These are phyloP conservation scores for Strigops habroptila DNA, from an alignment of 2,113 vertebrate species.

Conservation along the genomic window DNA sequence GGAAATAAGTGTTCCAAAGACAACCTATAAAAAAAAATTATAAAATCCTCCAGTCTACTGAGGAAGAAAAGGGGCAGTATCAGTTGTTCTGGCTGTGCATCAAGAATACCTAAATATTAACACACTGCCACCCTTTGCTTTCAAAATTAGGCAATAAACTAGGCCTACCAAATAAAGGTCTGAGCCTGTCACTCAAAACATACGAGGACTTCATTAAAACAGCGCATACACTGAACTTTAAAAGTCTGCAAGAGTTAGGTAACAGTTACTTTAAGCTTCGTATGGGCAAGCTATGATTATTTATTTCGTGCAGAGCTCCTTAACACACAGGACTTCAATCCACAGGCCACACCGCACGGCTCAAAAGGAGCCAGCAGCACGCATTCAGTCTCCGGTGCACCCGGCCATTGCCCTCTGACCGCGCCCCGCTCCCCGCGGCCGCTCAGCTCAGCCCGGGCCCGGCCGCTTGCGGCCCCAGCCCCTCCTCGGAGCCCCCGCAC, in stretches of 20 bases:
- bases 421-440: neutral
- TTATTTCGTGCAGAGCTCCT: fast-evolving
- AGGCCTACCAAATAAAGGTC: neutral
- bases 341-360: fast-evolving
- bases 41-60: neutral
- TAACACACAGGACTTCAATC: fast-evolving
- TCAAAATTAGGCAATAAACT: neutral
- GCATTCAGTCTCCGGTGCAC: fast-evolving
- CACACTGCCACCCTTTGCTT: fast-evolving
- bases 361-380: fast-evolving
- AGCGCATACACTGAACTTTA: neutral
- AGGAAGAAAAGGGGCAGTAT: neutral
- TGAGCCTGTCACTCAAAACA: neutral
- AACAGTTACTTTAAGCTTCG: fast-evolving
- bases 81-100: neutral
- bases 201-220: fast-evolving
- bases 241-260: fast-evolving
- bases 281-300: fast-evolving
- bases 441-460: neutral
- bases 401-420: fast-evolving
- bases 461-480: neutral
- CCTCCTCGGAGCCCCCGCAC: neutral
- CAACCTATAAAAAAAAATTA: neutral
- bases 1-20: fast-evolving
- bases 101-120: neutral